Percentiles rank a stretch among this genome's conserved stretches.
Conservation (phyloP, 2,113 vertebrate species). For the Furnarius figulus region DNA sequence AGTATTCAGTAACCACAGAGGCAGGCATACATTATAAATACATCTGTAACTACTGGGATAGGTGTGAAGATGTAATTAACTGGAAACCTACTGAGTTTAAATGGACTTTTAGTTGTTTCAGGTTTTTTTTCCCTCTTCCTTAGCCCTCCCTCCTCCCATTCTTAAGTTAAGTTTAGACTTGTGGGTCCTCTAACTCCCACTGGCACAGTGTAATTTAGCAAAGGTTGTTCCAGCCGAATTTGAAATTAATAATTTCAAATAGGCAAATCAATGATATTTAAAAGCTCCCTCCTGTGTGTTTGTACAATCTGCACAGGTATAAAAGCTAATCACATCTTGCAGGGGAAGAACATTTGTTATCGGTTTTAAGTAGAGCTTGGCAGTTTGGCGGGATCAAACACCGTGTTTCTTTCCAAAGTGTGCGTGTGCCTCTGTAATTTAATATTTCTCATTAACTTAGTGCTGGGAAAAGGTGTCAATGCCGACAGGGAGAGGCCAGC, state of each 20-base stretch:
- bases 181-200: conserved; percentile 71
- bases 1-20: conserved; percentile 17
- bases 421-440: background rate
- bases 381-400: conserved; percentile 33
- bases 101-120: conserved; percentile 75
- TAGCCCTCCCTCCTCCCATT: conserved; percentile 25
- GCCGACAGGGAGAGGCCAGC: background rate
- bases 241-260: conserved; percentile 82
- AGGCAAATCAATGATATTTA: conserved; percentile 80
- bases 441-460: conserved; percentile 44
- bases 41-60: conserved; percentile 64
- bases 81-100: conserved; percentile 75
- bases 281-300: conserved; percentile 74
- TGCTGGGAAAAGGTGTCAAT: background rate
- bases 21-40: conserved; percentile 68
- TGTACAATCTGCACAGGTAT: conserved; percentile 69
- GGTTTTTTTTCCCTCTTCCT: conserved; percentile 12
- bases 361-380: conserved; percentile 51
- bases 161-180: conserved; percentile 73
- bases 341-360: conserved; percentile 58
- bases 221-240: conserved; percentile 75
- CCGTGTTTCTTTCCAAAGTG: conserved; percentile 11
- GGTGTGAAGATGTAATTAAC: conserved; percentile 80
- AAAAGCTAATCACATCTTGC: conserved; percentile 72
- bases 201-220: conserved; percentile 78